Evolutionary conservation across 2,797 vertebrate genomes (phyloP).

Genomic region (Chrosomus eos): DNA sequence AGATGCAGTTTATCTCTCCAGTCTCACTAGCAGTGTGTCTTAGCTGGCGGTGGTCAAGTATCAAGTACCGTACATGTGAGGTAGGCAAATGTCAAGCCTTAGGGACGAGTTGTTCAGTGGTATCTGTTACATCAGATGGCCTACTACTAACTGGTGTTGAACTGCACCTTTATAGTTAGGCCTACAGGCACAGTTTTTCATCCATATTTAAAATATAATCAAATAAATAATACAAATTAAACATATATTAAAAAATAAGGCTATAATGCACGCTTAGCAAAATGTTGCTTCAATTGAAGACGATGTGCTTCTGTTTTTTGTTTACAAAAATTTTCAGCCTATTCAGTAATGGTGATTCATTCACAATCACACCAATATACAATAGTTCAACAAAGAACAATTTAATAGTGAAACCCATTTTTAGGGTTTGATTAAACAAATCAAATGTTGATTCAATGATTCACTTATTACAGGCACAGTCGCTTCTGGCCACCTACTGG

Average conservation of each 20-base stretch:
- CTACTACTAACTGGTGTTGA: not conserved
- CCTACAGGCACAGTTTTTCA: not conserved
- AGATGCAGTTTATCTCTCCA: not conserved
- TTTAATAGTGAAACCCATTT: no score
- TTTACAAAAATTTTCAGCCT: not conserved
- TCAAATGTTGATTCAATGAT: not conserved
- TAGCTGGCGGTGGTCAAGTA: constrained; percentile 22
- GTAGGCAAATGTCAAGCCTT: constrained; percentile 57
- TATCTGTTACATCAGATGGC: constrained; percentile 57
- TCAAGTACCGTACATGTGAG: constrained; percentile 44
- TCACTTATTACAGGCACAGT: not conserved
- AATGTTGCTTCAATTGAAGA: not conserved
- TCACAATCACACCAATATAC: not conserved
- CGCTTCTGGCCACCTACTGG: not conserved
- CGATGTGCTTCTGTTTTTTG: not conserved
- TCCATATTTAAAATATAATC: no score
- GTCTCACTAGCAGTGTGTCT: constrained; percentile 26
- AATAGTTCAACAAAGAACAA: no score
- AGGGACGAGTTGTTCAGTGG: not conserved
- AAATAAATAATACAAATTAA: not conserved
- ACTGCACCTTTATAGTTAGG: not conserved
- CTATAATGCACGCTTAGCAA: not conserved
- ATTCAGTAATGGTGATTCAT: not conserved
- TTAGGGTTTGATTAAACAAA: not conserved
- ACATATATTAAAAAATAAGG: not conserved